Percentiles rank a stretch among this genome's conserved stretches.
phyloP scores from a whole-genome alignment of 2,797 vertebrate species.

The Bufotes viridis region DNA sequence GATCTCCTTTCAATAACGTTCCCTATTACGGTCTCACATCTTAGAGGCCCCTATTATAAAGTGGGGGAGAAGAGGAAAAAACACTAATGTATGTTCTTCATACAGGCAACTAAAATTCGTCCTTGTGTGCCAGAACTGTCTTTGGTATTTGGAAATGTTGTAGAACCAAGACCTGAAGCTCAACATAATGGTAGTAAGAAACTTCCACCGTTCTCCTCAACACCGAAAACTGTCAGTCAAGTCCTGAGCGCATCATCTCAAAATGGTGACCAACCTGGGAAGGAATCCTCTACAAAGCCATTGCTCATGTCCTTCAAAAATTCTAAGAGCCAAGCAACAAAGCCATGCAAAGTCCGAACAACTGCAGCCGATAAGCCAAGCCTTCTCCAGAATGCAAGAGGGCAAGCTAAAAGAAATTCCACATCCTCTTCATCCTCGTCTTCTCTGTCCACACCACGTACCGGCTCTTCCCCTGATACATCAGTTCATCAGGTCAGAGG shows the following conservation, averaged over 20 bases:
- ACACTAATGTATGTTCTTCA: neutral
- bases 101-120: constrained; percentile 82
- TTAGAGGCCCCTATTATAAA: too few species aligned
- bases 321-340: constrained; percentile 62
- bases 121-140: constrained; percentile 96
- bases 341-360: constrained; percentile 68
- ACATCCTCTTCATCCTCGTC: constrained; percentile 71
- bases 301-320: constrained; percentile 65
- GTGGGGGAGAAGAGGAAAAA: too few species aligned
- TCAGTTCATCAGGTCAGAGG: constrained; percentile 68
- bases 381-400: constrained; percentile 65
- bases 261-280: constrained; percentile 41
- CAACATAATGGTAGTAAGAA: constrained; percentile 64
- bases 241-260: constrained; percentile 36
- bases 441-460: constrained; percentile 71
- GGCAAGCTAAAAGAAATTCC: constrained; percentile 66
- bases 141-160: constrained; percentile 83
- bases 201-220: constrained; percentile 63
- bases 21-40: too few species aligned
- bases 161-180: constrained; percentile 67
- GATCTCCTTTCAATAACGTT: too few species aligned
- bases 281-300: constrained; percentile 66
- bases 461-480: constrained; percentile 68
- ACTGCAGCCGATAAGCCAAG: constrained; percentile 63
- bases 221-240: constrained; percentile 61